Percentiles rank a stretch among this genome's conserved stretches.
phyloP scores from a whole-genome alignment of 2,797 vertebrate species.

The Lepus townsendii region DNA sequence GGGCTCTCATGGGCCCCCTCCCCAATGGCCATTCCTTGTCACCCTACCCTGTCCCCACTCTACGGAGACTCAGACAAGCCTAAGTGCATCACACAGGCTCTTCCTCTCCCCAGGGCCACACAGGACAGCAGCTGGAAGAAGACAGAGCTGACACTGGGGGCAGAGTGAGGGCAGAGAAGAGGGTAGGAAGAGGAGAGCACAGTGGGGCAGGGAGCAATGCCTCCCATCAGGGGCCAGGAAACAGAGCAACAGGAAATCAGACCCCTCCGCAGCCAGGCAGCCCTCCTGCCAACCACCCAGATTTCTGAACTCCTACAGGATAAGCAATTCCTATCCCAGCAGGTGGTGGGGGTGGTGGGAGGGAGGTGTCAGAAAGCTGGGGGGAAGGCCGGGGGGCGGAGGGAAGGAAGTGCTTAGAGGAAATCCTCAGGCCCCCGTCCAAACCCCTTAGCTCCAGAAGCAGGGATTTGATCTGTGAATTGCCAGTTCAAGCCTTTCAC shows the following conservation, averaged over 20 bases:
- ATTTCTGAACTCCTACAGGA: neutral
- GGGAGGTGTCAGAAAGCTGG: neutral
- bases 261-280: neutral
- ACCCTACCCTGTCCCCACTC: neutral
- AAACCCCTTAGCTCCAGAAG: too few species aligned
- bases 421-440: neutral
- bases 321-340: neutral
- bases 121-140: neutral
- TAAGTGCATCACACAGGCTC: neutral
- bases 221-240: slow-evolving; percentile 25
- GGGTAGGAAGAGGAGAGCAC: neutral
- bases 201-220: neutral
- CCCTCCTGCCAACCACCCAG: neutral
- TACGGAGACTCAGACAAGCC: neutral
- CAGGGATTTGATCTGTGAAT: neutral
- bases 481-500: neutral
- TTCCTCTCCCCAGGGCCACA: neutral
- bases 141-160: neutral
- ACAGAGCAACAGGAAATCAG: slow-evolving; percentile 39
- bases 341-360: neutral
- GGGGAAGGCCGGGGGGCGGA: accelerated
- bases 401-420: neutral
- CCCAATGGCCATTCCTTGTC: neutral
- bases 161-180: neutral
- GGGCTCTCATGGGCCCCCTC: neutral